These are phyloP conservation scores for Abscondita cerata DNA, from an alignment of 2,888 invertebrate species.

Conservation along the genomic window DNA sequence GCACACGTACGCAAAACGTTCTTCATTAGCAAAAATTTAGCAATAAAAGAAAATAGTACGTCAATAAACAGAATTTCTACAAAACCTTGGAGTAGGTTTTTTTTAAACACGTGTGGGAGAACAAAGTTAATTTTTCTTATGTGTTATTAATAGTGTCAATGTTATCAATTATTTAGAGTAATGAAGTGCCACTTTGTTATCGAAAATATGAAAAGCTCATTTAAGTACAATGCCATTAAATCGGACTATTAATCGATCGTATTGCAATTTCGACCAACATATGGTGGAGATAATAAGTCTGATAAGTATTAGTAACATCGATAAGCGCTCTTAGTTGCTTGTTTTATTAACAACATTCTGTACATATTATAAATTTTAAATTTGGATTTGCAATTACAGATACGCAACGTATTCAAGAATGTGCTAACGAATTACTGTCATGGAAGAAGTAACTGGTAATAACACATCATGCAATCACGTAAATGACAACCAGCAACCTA, in stretches of 20 bases:
- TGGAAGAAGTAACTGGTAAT: not conserved
- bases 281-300: slow-evolving; percentile 19
- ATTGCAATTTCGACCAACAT: slow-evolving; percentile 19
- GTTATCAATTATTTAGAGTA: too few species aligned
- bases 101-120: too few species aligned
- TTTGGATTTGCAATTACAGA: slow-evolving; percentile 2
- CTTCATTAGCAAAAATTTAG: too few species aligned
- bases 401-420: not conserved
- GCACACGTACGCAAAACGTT: too few species aligned
- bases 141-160: too few species aligned
- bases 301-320: slow-evolving; percentile 20
- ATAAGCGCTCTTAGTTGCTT: slow-evolving; percentile 10
- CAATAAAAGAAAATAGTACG: too few species aligned
- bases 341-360: not conserved
- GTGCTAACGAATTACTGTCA: not conserved
- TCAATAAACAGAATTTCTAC: too few species aligned
- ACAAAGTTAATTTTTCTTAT: too few species aligned
- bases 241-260: slow-evolving; percentile 22
- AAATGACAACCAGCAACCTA: too few species aligned
- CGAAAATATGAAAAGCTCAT: not conserved
- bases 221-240: not conserved
- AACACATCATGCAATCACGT: not conserved
- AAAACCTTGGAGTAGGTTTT: too few species aligned
- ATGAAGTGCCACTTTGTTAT: too few species aligned
- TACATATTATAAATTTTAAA: slow-evolving; percentile 9